Percentiles rank a stretch among this genome's conserved stretches.
Conservation (phyloP, 2,797 vertebrate genomes). For the Xyrichtys novacula region DNA sequence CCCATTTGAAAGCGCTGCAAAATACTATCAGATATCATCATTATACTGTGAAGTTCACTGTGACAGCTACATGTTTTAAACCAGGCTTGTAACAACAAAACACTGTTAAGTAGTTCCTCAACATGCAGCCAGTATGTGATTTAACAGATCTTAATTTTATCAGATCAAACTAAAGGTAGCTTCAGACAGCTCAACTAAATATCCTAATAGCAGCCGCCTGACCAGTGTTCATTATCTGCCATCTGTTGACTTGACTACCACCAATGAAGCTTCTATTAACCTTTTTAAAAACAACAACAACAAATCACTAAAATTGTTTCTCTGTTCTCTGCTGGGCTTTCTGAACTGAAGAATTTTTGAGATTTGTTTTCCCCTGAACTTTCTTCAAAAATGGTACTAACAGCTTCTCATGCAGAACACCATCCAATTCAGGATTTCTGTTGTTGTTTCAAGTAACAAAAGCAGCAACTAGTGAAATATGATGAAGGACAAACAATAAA, state of each 20-base stretch:
- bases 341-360: not conserved
- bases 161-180: not conserved
- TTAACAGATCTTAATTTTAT: slow-evolving; percentile 13
- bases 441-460: not conserved
- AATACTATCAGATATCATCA: slow-evolving; percentile 8
- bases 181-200: slow-evolving; percentile 1
- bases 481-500: not conserved
- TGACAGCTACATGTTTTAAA: no score
- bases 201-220: not conserved
- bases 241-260: slow-evolving; percentile 8
- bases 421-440: not conserved
- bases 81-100: no score
- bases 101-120: no score
- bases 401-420: not conserved
- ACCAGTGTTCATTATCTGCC: not conserved
- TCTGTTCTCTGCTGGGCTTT: not conserved
- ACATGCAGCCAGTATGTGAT: slow-evolving; percentile 8
- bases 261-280: not conserved
- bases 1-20: not conserved
- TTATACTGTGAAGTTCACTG: no score
- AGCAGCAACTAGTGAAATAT: not conserved
- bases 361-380: not conserved
- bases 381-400: not conserved
- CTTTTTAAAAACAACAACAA: not conserved
- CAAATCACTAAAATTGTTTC: not conserved